phyloP scores from a whole-genome alignment of 2,888 invertebrate genomes.

The Zaprionus bogoriensis region DNA sequence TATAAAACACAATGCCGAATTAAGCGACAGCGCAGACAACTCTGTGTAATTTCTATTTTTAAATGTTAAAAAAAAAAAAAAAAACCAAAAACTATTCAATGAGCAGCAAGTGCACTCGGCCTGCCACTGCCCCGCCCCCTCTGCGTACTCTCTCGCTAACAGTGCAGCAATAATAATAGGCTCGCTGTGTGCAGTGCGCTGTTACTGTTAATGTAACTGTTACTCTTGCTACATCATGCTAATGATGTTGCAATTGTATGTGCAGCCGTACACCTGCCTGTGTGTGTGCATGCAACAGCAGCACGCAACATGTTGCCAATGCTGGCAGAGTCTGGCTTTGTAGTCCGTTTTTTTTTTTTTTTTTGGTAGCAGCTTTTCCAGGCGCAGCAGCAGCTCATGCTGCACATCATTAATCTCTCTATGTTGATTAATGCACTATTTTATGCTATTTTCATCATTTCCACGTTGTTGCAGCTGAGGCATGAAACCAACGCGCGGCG shows the following conservation, averaged over 20 bases:
- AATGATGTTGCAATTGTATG: constrained; percentile 61
- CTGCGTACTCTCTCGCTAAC: constrained; percentile 11
- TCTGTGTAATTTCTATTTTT: constrained; percentile 59
- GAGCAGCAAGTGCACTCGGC: constrained; percentile 24
- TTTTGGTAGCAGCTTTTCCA: constrained; percentile 34
- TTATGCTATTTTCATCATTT: constrained; percentile 54
- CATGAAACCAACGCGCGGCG: constrained; percentile 45
- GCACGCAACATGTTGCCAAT: constrained; percentile 67
- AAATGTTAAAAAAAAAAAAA: constrained; percentile 40
- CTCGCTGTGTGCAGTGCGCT: constrained; percentile 26
- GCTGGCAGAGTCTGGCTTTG: constrained; percentile 39
- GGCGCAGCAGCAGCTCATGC: constrained; percentile 41
- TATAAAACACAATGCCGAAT: constrained; percentile 67
- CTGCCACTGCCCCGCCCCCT: constrained; percentile 6
- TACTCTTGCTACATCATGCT: constrained; percentile 53
- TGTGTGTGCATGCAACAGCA: constrained; percentile 54
- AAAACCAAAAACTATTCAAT: constrained; percentile 27
- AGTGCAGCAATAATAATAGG: constrained; percentile 49
- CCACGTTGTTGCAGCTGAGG: constrained; percentile 38
- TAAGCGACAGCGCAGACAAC: constrained; percentile 48
- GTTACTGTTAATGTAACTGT: constrained; percentile 37
- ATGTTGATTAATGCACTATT: constrained; percentile 67
- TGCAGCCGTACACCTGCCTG: constrained; percentile 1
- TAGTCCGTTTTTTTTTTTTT: constrained; percentile 19
- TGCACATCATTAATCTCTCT: constrained; percentile 71